Percentiles rank a stretch among this genome's conserved stretches.
Evolutionary conservation across 2,888 invertebrate genomes (phyloP).

Genomic region (Fabriciana adippe): DNA sequence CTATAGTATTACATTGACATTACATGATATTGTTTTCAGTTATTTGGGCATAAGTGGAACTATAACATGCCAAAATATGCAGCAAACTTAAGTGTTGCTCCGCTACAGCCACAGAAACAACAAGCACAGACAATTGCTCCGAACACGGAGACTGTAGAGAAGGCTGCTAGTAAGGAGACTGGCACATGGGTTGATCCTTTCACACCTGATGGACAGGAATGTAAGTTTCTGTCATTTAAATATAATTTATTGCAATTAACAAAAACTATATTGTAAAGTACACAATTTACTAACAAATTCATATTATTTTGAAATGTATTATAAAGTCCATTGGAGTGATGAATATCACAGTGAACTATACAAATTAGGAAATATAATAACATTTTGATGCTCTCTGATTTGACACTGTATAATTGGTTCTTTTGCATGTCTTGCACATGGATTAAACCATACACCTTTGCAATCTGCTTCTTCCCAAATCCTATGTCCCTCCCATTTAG

Average conservation of each 20-base stretch:
- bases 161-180: slow-evolving; percentile 48
- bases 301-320: not conserved
- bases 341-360: not conserved
- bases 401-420: slow-evolving; percentile 55
- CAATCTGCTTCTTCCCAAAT: slow-evolving; percentile 65
- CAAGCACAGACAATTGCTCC: slow-evolving; percentile 56
- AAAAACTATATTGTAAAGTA: slow-evolving; percentile 10
- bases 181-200: slow-evolving; percentile 71
- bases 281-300: slow-evolving; percentile 7
- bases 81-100: slow-evolving; percentile 90
- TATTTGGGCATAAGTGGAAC: slow-evolving; percentile 92
- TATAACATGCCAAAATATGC: slow-evolving; percentile 92
- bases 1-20: not conserved
- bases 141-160: slow-evolving; percentile 54
- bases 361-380: slow-evolving; percentile 6
- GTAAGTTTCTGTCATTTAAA: slow-evolving; percentile 57
- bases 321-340: too few relatives aligned
- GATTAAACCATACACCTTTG: slow-evolving; percentile 66
- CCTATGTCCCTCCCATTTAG: slow-evolving; percentile 54
- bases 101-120: slow-evolving; percentile 89
- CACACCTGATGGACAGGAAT: slow-evolving; percentile 74
- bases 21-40: slow-evolving; percentile 70
- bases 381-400: slow-evolving; percentile 16
- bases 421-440: slow-evolving; percentile 82
- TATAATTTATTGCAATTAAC: slow-evolving; percentile 9